Evolutionary conservation across 1,140 invertebrate genomes (phyloP).

Genomic region (Lineus longissimus): DNA sequence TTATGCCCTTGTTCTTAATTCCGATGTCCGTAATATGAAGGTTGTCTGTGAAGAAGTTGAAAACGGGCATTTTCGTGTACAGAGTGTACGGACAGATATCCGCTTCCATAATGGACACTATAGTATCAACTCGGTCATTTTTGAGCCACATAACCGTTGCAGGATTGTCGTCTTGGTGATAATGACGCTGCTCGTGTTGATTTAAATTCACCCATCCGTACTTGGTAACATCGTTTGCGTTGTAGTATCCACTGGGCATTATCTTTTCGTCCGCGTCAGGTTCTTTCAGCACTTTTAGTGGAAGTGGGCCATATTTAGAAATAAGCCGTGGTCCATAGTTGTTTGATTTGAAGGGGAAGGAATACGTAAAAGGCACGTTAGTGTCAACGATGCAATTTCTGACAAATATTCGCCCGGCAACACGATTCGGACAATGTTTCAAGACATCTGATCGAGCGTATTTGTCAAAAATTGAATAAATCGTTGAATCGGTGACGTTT

Average conservation of each 20-base stretch:
- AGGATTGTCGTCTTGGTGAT: conserved; percentile 4
- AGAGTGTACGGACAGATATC: conserved; percentile 3
- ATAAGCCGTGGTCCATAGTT: not conserved
- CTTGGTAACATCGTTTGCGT: not conserved
- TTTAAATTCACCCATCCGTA: conserved; percentile 8
- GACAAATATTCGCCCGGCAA: not conserved
- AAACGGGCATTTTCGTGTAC: conserved; percentile 1
- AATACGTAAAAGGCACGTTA: conserved; percentile 1
- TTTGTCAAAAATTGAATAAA: conserved; percentile 5
- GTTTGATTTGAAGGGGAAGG: conserved; percentile 6
- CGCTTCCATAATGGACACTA: not conserved
- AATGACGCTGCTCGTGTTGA: conserved; percentile 6
- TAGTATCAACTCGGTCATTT: conserved; percentile 1
- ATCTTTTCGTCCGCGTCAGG: conserved; percentile 3
- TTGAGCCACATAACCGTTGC: conserved; percentile 5
- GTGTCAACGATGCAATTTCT: conserved; percentile 7
- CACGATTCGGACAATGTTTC: not conserved
- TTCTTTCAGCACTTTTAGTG: not conserved
- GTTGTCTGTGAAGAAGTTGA: conserved; percentile 6
- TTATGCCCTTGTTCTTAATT: not conserved
- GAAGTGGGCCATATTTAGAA: conserved; percentile 5
- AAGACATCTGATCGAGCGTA: not conserved
- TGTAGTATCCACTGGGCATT: conserved; percentile 2
- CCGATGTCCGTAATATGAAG: not conserved
- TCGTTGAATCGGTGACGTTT: not conserved